Evolutionary conservation across 2,113 vertebrate species (phyloP).

Genomic region (Scortum barcoo): DNA sequence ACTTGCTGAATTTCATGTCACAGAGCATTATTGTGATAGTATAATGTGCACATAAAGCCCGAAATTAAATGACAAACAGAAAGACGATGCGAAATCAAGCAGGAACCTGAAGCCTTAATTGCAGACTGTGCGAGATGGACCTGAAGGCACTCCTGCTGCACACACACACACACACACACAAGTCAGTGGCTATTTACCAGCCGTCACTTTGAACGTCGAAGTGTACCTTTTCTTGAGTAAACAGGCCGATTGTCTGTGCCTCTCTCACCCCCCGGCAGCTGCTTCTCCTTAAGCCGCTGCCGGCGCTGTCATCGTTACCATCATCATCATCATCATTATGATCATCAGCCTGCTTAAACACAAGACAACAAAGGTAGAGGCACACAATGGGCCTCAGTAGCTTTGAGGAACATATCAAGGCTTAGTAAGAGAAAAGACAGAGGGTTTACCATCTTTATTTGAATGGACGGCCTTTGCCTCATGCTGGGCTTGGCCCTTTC

Average conservation of each 20-base stretch:
- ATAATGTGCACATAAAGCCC: background rate
- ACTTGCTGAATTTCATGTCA: background rate
- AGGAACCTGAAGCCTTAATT: slow-evolving; percentile 35
- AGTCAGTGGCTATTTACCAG: slow-evolving; percentile 64
- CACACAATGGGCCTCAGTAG: slow-evolving; percentile 73
- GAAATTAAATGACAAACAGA: slow-evolving; percentile 18
- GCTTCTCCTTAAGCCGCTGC: slow-evolving; percentile 80
- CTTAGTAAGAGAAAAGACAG: slow-evolving; percentile 78
- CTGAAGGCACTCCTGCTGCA: slow-evolving; percentile 19
- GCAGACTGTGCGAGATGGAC: slow-evolving; percentile 43
- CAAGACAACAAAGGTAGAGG: slow-evolving; percentile 75
- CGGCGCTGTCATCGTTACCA: slow-evolving; percentile 67
- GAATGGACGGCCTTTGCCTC: slow-evolving; percentile 70
- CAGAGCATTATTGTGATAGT: background rate
- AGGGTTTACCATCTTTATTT: slow-evolving; percentile 72
- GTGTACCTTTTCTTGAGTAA: slow-evolving; percentile 80
- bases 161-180: slow-evolving; percentile 31
- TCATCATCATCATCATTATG: slow-evolving; percentile 73
- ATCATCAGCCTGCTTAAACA: slow-evolving; percentile 78
- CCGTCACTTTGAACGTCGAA: slow-evolving; percentile 71
- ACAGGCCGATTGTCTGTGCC: slow-evolving; percentile 74
- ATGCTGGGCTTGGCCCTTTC: slow-evolving; percentile 75
- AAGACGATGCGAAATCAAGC: slow-evolving; percentile 14
- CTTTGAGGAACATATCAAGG: slow-evolving; percentile 82
- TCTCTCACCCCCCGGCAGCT: slow-evolving; percentile 80